A percentile compares a stretch with the other conserved stretches of the same genome.
Evolutionary conservation across 2,888 invertebrate species (phyloP).

Genomic region (Theretra japonica): DNA sequence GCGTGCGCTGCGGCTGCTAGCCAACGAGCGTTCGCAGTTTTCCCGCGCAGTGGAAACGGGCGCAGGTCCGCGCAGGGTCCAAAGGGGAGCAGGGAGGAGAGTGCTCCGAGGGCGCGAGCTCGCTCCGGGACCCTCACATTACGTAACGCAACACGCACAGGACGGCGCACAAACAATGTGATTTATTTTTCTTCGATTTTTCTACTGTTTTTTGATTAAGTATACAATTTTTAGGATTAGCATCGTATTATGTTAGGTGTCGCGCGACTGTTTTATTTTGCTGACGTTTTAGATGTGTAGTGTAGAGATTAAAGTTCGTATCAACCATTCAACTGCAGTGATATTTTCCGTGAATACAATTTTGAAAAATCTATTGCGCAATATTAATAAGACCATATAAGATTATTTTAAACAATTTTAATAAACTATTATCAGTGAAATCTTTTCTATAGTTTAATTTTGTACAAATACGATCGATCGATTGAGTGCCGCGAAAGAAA

Average conservation of each 20-base stretch:
- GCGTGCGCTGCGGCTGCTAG: constrained; percentile 38
- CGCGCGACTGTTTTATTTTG: constrained; percentile 67
- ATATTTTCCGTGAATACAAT: constrained; percentile 49
- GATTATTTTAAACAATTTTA: neutral
- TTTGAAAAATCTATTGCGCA: constrained; percentile 18
- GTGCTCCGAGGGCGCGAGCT: constrained; percentile 58
- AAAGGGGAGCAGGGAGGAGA: constrained; percentile 53
- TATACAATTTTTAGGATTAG: constrained; percentile 81
- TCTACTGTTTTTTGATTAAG: constrained; percentile 80
- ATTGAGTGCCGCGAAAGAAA: constrained; percentile 36
- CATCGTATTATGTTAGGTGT: constrained; percentile 74
- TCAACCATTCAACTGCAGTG: constrained; percentile 55
- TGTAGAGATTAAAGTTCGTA: constrained; percentile 55
- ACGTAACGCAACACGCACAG: constrained; percentile 84
- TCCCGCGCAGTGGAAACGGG: constrained; percentile 52
- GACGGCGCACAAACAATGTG: constrained; percentile 84
- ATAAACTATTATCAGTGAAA: neutral
- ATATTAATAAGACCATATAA: neutral
- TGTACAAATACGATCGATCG: constrained; percentile 50
- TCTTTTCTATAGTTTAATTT: neutral
- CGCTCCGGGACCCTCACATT: constrained; percentile 75
- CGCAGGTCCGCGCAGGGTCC: constrained; percentile 50
- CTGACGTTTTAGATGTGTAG: constrained; percentile 68
- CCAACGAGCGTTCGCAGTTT: constrained; percentile 35
- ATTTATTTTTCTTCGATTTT: constrained; percentile 79